Evolutionary conservation across 2,797 vertebrate genomes (phyloP).

Genomic region (Amniataba percoides): DNA sequence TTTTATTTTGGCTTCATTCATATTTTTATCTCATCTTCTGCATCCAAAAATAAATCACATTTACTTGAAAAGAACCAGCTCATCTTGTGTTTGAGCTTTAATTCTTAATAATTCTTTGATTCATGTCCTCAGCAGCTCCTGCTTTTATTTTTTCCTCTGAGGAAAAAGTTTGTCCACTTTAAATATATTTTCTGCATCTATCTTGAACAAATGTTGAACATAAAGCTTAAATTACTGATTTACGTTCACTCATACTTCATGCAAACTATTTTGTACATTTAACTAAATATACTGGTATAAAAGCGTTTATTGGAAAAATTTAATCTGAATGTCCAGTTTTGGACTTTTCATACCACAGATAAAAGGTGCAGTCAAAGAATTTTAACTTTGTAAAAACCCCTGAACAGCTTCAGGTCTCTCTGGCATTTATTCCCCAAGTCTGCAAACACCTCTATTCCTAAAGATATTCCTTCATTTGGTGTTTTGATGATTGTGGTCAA

Average conservation of each 20-base stretch:
- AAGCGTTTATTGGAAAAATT: too few species aligned
- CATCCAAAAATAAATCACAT: neutral
- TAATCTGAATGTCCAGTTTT: too few species aligned
- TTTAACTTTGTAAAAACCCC: too few species aligned
- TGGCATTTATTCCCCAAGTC: too few species aligned
- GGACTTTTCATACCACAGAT: too few species aligned
- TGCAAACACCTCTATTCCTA: too few species aligned
- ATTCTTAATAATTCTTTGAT: neutral
- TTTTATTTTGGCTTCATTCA: neutral
- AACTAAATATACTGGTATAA: neutral
- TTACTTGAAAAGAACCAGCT: neutral
- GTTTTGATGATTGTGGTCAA: too few species aligned
- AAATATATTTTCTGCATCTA: neutral
- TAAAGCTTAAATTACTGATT: constrained; percentile 6
- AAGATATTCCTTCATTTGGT: too few species aligned
- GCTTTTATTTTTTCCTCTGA: neutral
- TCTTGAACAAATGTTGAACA: neutral
- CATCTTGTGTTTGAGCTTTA: neutral
- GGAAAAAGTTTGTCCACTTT: neutral
- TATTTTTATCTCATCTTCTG: neutral
- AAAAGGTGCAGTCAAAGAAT: too few species aligned
- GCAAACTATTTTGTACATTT: neutral
- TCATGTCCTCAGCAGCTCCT: neutral
- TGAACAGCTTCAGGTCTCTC: too few species aligned
- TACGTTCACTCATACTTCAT: neutral